Evolutionary conservation across 2,888 invertebrate genomes (phyloP), one percentile per base, ranked within the genome.

Genomic region (Volucella bombylans): DNA sequence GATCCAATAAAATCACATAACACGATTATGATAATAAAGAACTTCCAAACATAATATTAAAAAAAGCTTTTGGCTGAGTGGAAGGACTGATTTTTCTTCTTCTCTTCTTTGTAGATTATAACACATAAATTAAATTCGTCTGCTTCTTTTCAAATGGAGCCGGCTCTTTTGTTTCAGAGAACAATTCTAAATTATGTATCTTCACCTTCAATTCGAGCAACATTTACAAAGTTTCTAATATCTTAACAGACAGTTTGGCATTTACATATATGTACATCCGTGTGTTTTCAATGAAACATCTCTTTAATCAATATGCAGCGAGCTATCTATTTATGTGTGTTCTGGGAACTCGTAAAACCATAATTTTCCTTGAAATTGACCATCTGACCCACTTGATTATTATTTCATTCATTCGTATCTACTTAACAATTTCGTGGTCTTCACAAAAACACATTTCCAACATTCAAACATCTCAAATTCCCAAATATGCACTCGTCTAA

Each of bases 351-450:
- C 65, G 71, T 69, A 59, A 68, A 79, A 52, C 18, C 49, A 49
- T 71, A 45, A 65, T 52, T 43, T 65, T 31, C 12, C 18, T 55
- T 45, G 65, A 80, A 59, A 50, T 64, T 85, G 72, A 72, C 81
- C 85, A 85, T 76, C 72, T 68, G 81, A 81, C 47, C 72, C 81
- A 81, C 76, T 83, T 79, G 74, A 57, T 64, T 69, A 69, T 52
- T 73, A 68, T 68, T 73, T 57, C 67, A 72, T 57, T 49, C 59
- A 67, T 57, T 47, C 45, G 14, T 73, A 68, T 69, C 62, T 73
- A 41, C 15, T 55, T 43, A 61, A 55, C 69, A 18, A 65, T 77
- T 65, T 59, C 43, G 45, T 62, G 55, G 64, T 64, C 31, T 61
- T 61, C n/a, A 15, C 41, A 67, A 39, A 18, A 62, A 14, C n/a